These are phyloP conservation scores for Mellivora capensis DNA, from an alignment of 2,113 vertebrate genomes.

Conservation along the genomic window DNA sequence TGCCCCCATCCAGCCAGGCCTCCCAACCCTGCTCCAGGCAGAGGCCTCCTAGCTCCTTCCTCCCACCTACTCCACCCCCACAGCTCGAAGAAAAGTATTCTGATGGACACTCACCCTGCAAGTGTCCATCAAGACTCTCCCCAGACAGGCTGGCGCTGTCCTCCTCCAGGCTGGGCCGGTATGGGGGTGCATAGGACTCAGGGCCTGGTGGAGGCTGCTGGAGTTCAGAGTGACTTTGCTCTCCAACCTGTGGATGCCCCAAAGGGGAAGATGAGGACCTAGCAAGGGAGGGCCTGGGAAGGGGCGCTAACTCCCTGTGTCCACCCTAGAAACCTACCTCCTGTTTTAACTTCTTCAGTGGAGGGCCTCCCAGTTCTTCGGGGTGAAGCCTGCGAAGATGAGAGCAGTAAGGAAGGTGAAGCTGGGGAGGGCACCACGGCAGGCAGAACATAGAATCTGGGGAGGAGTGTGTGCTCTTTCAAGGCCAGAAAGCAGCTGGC, in stretches of 20 bases:
- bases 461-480: background rate
- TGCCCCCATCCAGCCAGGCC: constrained; percentile 27
- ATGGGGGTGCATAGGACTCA: constrained; percentile 74
- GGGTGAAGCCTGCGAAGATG: constrained; percentile 82
- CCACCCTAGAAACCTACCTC: constrained; percentile 84
- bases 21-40: constrained; percentile 57
- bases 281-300: background rate
- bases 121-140: constrained; percentile 91
- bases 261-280: background rate
- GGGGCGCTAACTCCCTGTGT: background rate
- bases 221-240: constrained; percentile 81
- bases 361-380: constrained; percentile 78
- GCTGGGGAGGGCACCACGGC: background rate
- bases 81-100: background rate
- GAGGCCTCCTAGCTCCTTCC: background rate
- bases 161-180: constrained; percentile 87
- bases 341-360: constrained; percentile 90
- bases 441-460: background rate
- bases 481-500: background rate
- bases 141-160: constrained; percentile 90
- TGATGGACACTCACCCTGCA: constrained; percentile 85
- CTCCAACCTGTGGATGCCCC: constrained; percentile 73
- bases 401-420: background rate
- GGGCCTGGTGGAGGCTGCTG: constrained; percentile 75
- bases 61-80: background rate